Evolutionary conservation across 2,113 vertebrate species (phyloP).

Genomic region (Jacana jacana): DNA sequence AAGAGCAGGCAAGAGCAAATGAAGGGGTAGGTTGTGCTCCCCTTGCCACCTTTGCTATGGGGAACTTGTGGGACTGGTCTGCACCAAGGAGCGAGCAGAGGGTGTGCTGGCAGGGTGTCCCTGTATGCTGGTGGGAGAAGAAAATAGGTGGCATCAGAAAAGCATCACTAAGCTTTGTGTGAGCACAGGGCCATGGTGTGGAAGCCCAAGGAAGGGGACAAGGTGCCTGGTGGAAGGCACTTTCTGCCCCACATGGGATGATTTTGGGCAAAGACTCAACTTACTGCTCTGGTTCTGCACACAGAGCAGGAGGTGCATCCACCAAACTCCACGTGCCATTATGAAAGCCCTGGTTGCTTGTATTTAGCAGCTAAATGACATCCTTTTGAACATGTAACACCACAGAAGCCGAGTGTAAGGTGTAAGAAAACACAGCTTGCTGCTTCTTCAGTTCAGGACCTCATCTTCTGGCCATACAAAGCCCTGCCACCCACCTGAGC

Average conservation of each 20-base stretch:
- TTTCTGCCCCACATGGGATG: background rate
- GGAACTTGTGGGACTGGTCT: background rate
- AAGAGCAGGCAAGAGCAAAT: background rate
- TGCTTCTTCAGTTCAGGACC: background rate
- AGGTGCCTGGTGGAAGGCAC: background rate
- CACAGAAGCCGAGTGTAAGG: background rate
- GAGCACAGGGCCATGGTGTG: rapidly evolving
- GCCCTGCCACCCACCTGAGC: background rate
- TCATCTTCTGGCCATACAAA: background rate
- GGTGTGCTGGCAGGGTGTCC: background rate
- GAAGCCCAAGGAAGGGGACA: background rate
- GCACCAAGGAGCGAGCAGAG: background rate
- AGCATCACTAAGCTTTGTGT: rapidly evolving
- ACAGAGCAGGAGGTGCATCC: background rate
- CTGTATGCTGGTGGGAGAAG: background rate
- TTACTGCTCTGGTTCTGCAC: background rate
- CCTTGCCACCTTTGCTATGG: rapidly evolving
- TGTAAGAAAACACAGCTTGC: background rate
- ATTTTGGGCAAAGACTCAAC: background rate
- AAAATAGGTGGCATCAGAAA: background rate
- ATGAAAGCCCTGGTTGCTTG: background rate
- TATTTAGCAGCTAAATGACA: background rate
- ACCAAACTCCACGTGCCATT: rapidly evolving
- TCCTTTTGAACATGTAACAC: rapidly evolving
- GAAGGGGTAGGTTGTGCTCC: background rate